Evolutionary conservation across 2,888 invertebrate species (phyloP).

Genomic region (Pristionchus fissidentatus): DNA sequence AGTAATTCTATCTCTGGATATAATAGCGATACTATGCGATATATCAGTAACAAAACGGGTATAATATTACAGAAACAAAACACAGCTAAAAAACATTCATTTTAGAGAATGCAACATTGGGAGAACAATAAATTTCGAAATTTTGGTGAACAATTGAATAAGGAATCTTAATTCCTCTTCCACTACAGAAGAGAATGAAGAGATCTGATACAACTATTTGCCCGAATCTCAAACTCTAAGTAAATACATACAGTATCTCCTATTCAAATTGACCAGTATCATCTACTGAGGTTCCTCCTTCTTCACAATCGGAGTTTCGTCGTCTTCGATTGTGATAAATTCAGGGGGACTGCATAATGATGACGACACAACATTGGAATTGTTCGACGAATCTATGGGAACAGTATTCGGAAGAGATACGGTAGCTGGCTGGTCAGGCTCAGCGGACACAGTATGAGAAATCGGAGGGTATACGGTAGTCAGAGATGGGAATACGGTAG

Average conservation of each 20-base stretch:
- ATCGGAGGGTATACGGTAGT: no score
- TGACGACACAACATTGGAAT: no score
- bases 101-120: not conserved
- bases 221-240: no score
- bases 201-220: not conserved
- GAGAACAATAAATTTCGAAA: not conserved
- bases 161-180: not conserved
- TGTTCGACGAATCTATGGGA: no score
- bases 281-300: not conserved
- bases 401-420: not conserved
- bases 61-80: no score
- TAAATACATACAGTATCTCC: no score
- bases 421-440: not conserved
- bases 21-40: no score
- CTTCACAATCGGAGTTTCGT: not conserved
- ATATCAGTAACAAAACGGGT: no score
- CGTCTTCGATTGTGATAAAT: not conserved
- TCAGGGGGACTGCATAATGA: not conserved
- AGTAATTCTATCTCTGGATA: no score
- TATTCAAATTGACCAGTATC: not conserved
- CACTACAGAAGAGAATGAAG: not conserved
- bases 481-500: not conserved
- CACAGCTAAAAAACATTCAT: no score
- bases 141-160: not conserved
- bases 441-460: not conserved